Conservation (phyloP, 1,140 invertebrate genomes). For the Hestina assimilis region DNA sequence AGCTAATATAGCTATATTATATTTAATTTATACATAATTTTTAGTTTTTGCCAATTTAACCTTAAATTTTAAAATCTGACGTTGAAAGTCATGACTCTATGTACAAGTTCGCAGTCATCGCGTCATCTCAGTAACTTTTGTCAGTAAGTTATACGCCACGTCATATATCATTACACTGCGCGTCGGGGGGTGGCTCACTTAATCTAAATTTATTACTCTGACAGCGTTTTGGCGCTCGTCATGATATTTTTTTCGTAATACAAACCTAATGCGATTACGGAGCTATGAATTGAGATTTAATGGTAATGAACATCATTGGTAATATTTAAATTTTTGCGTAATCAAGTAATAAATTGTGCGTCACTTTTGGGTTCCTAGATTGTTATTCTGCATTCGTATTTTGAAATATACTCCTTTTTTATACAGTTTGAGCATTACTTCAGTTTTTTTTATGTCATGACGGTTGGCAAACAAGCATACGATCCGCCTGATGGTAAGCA, state of each 20-base stretch:
- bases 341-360: neutral
- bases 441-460: too few species aligned
- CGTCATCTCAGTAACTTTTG: slow-evolving; percentile 12
- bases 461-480: too few species aligned
- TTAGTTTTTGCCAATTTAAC: too few species aligned
- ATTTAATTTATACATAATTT: too few species aligned
- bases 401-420: too few species aligned
- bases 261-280: neutral
- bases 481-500: too few species aligned
- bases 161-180: slow-evolving; percentile 24
- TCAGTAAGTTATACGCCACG: slow-evolving; percentile 20
- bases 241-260: neutral
- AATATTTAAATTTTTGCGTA: neutral
- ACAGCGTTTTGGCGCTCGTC: slow-evolving; percentile 4
- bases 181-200: slow-evolving; percentile 17
- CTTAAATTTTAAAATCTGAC: neutral
- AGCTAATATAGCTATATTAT: too few species aligned
- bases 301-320: neutral
- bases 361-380: too few species aligned
- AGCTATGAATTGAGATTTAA: neutral
- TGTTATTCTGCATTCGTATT: too few species aligned
- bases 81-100: neutral
- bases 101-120: slow-evolving; percentile 1
- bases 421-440: too few species aligned
- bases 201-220: slow-evolving; percentile 37